A percentile compares a stretch with the other conserved stretches of the same genome.
These are phyloP conservation scores for Pristis pectinata DNA, from an alignment of 2,797 vertebrate species.

Conservation along the genomic window DNA sequence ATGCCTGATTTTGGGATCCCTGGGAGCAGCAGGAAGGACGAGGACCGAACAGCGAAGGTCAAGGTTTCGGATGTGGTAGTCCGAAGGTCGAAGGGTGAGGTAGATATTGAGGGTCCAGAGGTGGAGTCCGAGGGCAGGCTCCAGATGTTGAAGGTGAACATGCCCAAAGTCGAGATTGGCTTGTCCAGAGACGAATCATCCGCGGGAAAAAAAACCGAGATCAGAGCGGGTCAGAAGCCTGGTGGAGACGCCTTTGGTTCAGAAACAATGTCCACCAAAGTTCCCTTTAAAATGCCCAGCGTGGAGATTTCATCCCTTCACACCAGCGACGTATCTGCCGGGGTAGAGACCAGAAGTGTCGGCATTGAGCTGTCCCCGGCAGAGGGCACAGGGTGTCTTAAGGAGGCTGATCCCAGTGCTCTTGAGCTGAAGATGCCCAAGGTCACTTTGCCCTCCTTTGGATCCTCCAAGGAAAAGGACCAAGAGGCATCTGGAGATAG, in stretches of 20 bases:
- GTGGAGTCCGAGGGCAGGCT: constrained; percentile 41
- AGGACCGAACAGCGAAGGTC: neutral
- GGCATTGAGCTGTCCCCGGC: constrained; percentile 39
- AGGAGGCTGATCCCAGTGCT: neutral
- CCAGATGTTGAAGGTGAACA: constrained; percentile 44
- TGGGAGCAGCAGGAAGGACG: constrained; percentile 40
- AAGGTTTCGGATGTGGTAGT: neutral
- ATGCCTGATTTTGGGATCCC: constrained; percentile 48
- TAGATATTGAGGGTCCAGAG: constrained; percentile 40
- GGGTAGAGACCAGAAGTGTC: constrained; percentile 46
- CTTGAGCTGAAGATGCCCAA: constrained; percentile 39
- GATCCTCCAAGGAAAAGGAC: constrained; percentile 39
- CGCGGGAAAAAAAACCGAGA: neutral
- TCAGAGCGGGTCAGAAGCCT: neutral
- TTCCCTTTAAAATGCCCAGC: constrained; percentile 47
- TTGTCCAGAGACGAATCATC: constrained; percentile 47
- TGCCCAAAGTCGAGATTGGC: constrained; percentile 52
- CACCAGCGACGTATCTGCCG: constrained; percentile 43
- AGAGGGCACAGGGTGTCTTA: constrained; percentile 41
- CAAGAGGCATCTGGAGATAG: neutral
- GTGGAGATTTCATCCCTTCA: constrained; percentile 55
- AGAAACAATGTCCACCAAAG: constrained; percentile 39
- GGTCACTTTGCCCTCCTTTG: constrained; percentile 39
- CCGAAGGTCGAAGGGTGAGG: constrained; percentile 39
- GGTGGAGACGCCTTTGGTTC: neutral